phyloP scores from a whole-genome alignment of 1,140 invertebrate genomes.

The Oryzaephilus surinamensis region DNA sequence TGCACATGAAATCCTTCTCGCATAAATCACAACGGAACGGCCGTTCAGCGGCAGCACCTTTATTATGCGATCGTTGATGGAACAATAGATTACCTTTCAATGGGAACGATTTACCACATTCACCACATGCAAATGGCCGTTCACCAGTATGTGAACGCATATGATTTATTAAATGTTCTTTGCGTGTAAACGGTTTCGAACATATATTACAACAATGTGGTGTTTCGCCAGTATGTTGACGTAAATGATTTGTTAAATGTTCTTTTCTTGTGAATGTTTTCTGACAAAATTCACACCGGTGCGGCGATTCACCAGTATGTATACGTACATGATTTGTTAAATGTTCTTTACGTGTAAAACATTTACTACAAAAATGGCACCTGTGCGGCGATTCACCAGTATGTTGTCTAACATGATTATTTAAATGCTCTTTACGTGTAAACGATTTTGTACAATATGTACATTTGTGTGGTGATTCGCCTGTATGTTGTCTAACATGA shows the following conservation, averaged over 20 bases:
- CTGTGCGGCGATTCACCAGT: conserved; percentile 70
- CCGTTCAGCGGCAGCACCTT: conserved; percentile 70
- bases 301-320: conserved; percentile 65
- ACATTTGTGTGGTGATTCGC: conserved; percentile 66
- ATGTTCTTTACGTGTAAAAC: conserved; percentile 75
- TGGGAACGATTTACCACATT: conserved; percentile 79
- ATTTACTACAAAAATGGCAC: conserved; percentile 74
- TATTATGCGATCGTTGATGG: conserved; percentile 90
- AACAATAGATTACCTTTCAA: conserved; percentile 78
- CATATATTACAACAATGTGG: conserved; percentile 64
- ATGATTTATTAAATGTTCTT: conserved; percentile 64
- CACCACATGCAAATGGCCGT: conserved; percentile 64
- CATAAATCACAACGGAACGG: conserved; percentile 93
- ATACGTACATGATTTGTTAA: conserved; percentile 64
- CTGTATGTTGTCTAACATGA: conserved; percentile 63
- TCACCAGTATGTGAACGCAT: conserved; percentile 84
- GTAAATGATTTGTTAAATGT: conserved; percentile 66
- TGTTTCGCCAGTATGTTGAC: conserved; percentile 58
- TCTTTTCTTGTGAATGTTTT: conserved; percentile 75
- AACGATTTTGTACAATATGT: conserved; percentile 70
- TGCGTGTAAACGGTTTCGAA: conserved; percentile 53
- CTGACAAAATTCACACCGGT: conserved; percentile 70
- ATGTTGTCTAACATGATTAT: conserved; percentile 72
- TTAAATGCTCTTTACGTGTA: conserved; percentile 82
- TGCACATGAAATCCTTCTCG: conserved; percentile 93